These are phyloP conservation scores for Drepanosiphum platanoidis DNA, from an alignment of 2,888 invertebrate genomes.

Conservation along the genomic window DNA sequence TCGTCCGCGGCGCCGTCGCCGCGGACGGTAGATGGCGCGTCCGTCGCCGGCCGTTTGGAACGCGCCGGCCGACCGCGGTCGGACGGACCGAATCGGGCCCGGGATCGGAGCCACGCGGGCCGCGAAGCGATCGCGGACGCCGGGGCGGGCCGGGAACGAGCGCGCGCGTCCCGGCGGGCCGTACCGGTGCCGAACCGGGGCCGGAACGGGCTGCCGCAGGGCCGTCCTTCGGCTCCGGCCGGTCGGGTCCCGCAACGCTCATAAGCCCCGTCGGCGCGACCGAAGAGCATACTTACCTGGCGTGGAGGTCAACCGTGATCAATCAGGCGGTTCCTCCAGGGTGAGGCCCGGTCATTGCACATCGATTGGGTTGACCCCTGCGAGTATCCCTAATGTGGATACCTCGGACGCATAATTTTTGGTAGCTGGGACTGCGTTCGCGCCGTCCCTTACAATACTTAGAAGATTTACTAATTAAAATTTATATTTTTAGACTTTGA, in stretches of 20 bases:
- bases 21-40: slow-evolving; percentile 16
- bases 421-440: slow-evolving; percentile 62
- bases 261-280: not conserved
- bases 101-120: not conserved
- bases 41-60: not conserved
- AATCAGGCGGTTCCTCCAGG: slow-evolving; percentile 77
- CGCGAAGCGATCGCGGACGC: fast-evolving
- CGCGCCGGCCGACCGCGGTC: not conserved
- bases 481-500: too few species aligned
- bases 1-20: not conserved
- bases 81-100: not conserved
- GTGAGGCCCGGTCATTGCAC: slow-evolving; percentile 80
- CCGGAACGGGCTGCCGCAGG: not conserved
- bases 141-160: not conserved
- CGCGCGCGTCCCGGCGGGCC: not conserved
- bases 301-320: slow-evolving; percentile 75
- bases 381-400: slow-evolving; percentile 79
- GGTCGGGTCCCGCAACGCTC: not conserved
- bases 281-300: slow-evolving; percentile 67
- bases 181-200: not conserved
- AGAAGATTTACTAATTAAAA: too few species aligned
- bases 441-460: slow-evolving; percentile 52
- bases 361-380: slow-evolving; percentile 78
- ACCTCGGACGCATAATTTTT: slow-evolving; percentile 70
- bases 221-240: not conserved